Evolutionary conservation across 2,113 vertebrate genomes (phyloP), one percentile per base, ranked within the genome.

Genomic region (Motacilla alba): DNA sequence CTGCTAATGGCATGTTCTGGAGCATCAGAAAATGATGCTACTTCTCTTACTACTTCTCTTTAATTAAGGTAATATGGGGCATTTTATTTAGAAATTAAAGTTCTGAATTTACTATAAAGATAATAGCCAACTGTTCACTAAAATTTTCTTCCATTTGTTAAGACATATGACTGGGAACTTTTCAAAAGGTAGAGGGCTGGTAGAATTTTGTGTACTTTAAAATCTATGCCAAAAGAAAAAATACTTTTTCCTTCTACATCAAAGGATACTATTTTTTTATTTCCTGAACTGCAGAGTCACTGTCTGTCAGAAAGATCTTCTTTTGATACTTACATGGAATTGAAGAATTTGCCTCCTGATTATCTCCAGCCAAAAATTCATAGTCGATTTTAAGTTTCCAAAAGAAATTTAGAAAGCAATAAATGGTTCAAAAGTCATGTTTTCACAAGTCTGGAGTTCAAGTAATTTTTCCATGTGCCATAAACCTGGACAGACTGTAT

Each of bases 191-290:
- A 68, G 13, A 63, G 3, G 4, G 12, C 3, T 77, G 7, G 3
- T 69, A 46, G 67, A 56, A 69, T 74, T 44, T 85, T 3, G 3
- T 3, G 1, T 75, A 13, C 52, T 89, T 90, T 68, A 10, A 35
- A 64, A 91, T 39, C 23, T 20, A 53, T 5, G 18, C 26, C 18
- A 56, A 78, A 73, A 19, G 1, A 7, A 64, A 63, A 33, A 21
- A 7, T 13, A 30, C 1, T 66, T 3, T 49, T 27, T 4, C 5
- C 4, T 46, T 80, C 56, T 31, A 26, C 13, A 81, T 58, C 11
- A 31, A 69, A 60, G 0, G 13, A 30, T 60, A 22, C 1, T 0
- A 0, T 44, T 75, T 52, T 49, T 0, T 47, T 68, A 58, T 23
- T 28, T 4, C 19, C 10, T 82, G 22, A 52, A 74, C 15, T 76